Percentiles rank a stretch among this genome's conserved stretches.
Evolutionary conservation across 2,797 vertebrate genomes (phyloP).

Genomic region (Tamandua tetradactyla): DNA sequence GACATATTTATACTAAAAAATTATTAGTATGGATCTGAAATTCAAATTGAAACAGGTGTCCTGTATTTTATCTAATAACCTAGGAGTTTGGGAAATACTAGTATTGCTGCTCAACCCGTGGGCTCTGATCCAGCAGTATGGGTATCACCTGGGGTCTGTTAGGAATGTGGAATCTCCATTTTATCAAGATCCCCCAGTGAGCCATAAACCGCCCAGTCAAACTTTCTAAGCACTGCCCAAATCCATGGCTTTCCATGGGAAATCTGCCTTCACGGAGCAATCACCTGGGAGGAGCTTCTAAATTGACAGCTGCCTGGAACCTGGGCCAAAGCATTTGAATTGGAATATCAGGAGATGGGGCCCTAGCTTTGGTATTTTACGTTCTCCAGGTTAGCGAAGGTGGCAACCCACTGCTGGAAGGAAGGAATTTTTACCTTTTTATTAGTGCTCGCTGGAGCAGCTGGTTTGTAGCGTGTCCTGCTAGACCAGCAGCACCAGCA

Average conservation of each 20-base stretch:
- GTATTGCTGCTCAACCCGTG: not conserved
- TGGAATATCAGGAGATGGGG: not conserved
- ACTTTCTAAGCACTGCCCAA: not conserved
- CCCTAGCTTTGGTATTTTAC: not conserved
- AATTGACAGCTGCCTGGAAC: not conserved
- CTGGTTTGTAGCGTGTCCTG: not conserved
- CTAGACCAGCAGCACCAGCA: not conserved
- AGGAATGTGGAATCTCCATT: not conserved
- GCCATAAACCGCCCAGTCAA: not conserved
- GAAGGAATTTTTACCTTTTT: not conserved
- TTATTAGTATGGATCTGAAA: too few species aligned
- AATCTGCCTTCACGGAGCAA: not conserved
- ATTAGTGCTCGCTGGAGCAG: too few species aligned
- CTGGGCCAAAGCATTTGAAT: not conserved
- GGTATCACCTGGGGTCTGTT: not conserved
- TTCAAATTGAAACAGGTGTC: too few species aligned
- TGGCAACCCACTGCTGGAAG: not conserved
- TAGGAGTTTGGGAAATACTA: not conserved
- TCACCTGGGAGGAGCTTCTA: not conserved
- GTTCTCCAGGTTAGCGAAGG: not conserved
- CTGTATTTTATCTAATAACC: too few species aligned
- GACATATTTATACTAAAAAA: too few species aligned
- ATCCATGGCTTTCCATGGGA: not conserved
- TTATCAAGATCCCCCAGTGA: not conserved
- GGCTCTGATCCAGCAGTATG: not conserved